Evolutionary conservation across 2,888 invertebrate genomes (phyloP).

Genomic region (Didymodactylos carnosus): DNA sequence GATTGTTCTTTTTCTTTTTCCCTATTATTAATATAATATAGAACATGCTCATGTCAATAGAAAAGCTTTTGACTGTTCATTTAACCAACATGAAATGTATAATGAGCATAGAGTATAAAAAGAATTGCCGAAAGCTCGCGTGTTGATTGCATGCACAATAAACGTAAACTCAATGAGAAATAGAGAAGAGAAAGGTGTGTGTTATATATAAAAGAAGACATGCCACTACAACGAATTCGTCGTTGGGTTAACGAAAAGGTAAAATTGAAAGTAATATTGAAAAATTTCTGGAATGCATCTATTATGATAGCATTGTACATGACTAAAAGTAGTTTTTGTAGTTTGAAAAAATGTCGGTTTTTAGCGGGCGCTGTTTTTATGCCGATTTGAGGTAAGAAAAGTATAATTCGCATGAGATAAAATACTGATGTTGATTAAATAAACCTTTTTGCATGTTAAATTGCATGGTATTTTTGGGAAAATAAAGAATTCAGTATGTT

Average conservation of each 20-base stretch:
- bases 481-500: too few species aligned
- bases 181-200: too few species aligned
- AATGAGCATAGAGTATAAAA: background rate
- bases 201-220: background rate
- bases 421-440: too few species aligned
- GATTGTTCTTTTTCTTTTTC: too few species aligned
- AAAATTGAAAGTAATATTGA: background rate
- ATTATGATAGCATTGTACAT: too few species aligned
- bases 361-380: background rate
- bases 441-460: too few species aligned
- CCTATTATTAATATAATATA: too few species aligned
- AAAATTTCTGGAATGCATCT: too few species aligned
- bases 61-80: background rate
- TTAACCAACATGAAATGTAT: background rate
- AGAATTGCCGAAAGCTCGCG: background rate
- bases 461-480: too few species aligned
- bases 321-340: background rate
- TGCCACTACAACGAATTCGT: background rate
- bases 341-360: background rate
- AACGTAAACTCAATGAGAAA: background rate
- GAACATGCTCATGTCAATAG: background rate
- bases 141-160: background rate
- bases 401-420: too few species aligned
- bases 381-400: background rate
- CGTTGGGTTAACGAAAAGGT: background rate